Evolutionary conservation across 2,888 invertebrate species (phyloP), one percentile per base, ranked within the genome.

Genomic region (Pycnomerus fuliginosus): DNA sequence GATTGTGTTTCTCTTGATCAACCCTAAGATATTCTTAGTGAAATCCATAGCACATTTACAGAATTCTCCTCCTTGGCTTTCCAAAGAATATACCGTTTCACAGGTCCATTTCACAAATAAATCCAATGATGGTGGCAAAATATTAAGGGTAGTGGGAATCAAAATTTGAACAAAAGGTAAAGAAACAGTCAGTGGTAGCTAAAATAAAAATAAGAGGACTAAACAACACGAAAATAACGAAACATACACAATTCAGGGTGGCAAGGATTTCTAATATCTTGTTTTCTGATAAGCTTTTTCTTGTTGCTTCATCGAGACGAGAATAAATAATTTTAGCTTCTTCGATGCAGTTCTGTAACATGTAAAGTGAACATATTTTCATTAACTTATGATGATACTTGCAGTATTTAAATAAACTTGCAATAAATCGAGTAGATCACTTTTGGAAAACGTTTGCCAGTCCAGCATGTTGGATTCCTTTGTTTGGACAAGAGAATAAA

Each of bases 401-500:
- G 17, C 15, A n/a, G 8, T 1, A 27, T 22, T 22, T 15, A 38
- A 22, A 17, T 11, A 16, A 38, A 38, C 59, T 32, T 65, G 67
- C 33, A 74, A 66, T 54, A 73, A 69, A 7, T 69, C 57, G 25
- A 75, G 59, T 15, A 75, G 63, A 59, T 74, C 62, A 3, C 66
- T 63, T 10, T 58, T 56, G 2, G 64, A 69, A 64, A 77, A 77
- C 48, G 59, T 54, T 3, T 62, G 55, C 77, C 77, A 78, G 20
- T 70, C 62, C 20, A 65, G 61, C 22, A 67, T 58, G 33, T 59
- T 56, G 27, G 61, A 52, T 5, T 61, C 43, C 25, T 53, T 30
- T n/a, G 45, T 22, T 27, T 24, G 33, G 38, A 43, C 48, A 31
- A 62, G 52, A 27, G 42, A 47, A 50, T 53, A 61, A 49, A 72